Conservation (phyloP, 2,797 vertebrate species). For the Xenopus petersii region DNA sequence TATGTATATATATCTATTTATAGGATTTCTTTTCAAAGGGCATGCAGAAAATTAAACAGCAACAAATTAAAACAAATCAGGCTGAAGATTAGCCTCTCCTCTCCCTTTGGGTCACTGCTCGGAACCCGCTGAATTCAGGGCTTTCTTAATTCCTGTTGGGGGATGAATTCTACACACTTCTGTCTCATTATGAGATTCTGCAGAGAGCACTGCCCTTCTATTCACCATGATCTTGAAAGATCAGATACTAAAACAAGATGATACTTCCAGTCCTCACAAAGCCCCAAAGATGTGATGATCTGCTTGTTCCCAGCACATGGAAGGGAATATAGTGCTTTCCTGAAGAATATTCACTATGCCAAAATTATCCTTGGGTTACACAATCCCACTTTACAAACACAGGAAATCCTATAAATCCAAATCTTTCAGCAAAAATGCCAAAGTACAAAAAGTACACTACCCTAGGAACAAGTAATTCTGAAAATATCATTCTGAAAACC, state of each 20-base stretch:
- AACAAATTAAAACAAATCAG: constrained; percentile 48
- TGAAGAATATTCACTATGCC: constrained; percentile 21
- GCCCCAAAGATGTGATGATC: constrained; percentile 37
- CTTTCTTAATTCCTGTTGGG: constrained; percentile 22
- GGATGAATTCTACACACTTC: constrained; percentile 20
- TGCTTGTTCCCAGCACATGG: constrained; percentile 24
- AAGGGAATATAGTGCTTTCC: constrained; percentile 20
- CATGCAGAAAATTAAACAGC: constrained; percentile 63
- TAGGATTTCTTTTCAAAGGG: constrained; percentile 59
- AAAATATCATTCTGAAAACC: constrained; percentile 36
- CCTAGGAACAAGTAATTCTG: constrained; percentile 16
- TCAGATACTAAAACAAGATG: constrained; percentile 35
- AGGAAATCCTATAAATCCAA: constrained; percentile 46
- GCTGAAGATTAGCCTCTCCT: constrained; percentile 44
- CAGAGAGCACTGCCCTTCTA: constrained; percentile 32
- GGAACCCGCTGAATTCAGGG: constrained; percentile 35
- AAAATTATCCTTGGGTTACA: constrained; percentile 14
- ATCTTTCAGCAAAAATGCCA: constrained; percentile 38
- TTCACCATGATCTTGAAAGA: not conserved
- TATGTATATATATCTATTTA: constrained; percentile 53
- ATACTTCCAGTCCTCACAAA: constrained; percentile 28
- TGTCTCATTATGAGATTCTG: constrained; percentile 11
- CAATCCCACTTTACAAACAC: constrained; percentile 33
- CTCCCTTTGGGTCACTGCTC: constrained; percentile 46
- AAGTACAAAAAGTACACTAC: constrained; percentile 25